phyloP scores from a whole-genome alignment of 2,888 invertebrate species.

The Odontocolon sp. region DNA sequence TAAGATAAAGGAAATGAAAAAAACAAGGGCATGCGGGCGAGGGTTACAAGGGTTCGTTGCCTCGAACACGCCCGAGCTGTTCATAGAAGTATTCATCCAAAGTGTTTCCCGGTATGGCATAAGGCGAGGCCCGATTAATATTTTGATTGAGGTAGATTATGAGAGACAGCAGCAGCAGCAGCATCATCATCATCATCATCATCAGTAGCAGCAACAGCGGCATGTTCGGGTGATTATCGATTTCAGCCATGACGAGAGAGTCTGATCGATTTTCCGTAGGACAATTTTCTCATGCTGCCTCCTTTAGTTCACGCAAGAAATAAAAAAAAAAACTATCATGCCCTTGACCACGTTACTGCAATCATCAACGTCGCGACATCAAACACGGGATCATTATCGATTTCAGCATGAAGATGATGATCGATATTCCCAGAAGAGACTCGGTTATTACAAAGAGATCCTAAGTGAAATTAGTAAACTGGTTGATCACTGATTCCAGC shows the following conservation, averaged over 20 bases:
- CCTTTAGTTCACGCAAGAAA: neutral
- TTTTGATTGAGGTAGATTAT: conserved; percentile 43
- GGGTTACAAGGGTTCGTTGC: conserved; percentile 31
- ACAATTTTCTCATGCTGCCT: conserved; percentile 45
- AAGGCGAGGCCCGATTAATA: conserved; percentile 30
- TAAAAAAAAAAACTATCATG: conserved; percentile 12
- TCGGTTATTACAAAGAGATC: neutral
- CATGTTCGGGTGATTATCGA: conserved; percentile 47
- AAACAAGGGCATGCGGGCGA: conserved; percentile 11
- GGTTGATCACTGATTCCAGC: neutral
- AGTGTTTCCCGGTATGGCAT: conserved; percentile 11
- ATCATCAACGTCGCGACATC: conserved; percentile 24
- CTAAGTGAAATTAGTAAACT: conserved; percentile 14
- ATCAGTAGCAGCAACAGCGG: conserved; percentile 6
- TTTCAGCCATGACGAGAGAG: conserved; percentile 49
- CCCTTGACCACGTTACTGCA: conserved; percentile 8
- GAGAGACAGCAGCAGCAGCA: conserved; percentile 17
- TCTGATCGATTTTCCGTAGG: conserved; percentile 50
- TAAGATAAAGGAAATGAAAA: neutral
- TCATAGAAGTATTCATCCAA: conserved; percentile 28
- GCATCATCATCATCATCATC: conserved; percentile 4
- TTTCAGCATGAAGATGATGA: conserved; percentile 45
- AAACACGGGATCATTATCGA: conserved; percentile 24
- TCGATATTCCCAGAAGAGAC: conserved; percentile 9
- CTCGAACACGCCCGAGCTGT: conserved; percentile 8